phyloP scores from a whole-genome alignment of 2,888 invertebrate species.

The Drosophila putrida region DNA sequence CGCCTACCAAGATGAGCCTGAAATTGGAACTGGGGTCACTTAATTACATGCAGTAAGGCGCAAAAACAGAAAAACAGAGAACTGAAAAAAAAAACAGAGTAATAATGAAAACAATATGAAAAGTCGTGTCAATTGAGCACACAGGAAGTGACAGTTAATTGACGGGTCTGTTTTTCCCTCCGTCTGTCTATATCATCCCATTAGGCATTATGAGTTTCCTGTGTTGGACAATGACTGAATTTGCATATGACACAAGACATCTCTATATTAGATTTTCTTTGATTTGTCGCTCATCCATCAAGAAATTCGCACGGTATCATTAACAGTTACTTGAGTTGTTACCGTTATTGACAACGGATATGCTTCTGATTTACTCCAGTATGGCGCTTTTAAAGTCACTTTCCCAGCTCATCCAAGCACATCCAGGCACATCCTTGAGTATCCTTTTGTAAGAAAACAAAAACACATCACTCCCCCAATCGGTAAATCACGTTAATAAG shows the following conservation, averaged over 20 bases:
- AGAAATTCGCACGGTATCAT: constrained; percentile 71
- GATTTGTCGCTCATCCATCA: constrained; percentile 63
- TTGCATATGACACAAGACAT: constrained; percentile 50
- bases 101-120: neutral
- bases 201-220: constrained; percentile 34
- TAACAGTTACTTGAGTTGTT: constrained; percentile 47
- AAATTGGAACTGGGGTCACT: constrained; percentile 45
- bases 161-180: constrained; percentile 27
- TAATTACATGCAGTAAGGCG: constrained; percentile 57
- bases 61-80: constrained; percentile 10
- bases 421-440: constrained; percentile 47
- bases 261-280: neutral
- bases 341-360: constrained; percentile 75
- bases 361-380: constrained; percentile 16
- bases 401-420: constrained; percentile 63
- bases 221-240: constrained; percentile 28
- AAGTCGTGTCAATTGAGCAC: constrained; percentile 44
- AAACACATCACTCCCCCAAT: constrained; percentile 65
- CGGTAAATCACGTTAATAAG: constrained; percentile 80
- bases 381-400: constrained; percentile 78
- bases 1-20: constrained; percentile 51
- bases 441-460: constrained; percentile 34
- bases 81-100: neutral
- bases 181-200: neutral
- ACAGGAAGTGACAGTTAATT: constrained; percentile 75